Percentiles rank a stretch among this genome's conserved stretches.
Conservation (phyloP, 2,888 invertebrate genomes). For the Tipula unca region DNA sequence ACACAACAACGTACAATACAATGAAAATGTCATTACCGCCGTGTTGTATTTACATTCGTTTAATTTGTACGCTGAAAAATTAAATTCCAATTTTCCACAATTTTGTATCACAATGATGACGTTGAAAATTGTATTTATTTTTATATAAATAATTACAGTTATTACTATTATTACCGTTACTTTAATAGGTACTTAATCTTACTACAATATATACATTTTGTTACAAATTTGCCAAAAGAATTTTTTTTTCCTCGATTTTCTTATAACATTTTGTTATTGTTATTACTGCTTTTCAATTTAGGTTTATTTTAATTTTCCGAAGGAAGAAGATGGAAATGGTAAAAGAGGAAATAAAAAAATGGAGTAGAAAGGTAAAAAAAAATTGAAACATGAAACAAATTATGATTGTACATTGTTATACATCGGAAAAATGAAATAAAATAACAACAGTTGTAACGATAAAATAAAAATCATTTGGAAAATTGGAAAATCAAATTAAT, state of each 20-base stretch:
- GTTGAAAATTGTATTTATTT: not conserved
- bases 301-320: not conserved
- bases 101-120: not conserved
- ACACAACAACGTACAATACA: not conserved
- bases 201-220: not conserved
- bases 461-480: not conserved
- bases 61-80: not conserved
- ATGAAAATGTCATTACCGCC: not conserved
- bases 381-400: slow-evolving; percentile 4
- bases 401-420: not conserved
- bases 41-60: not conserved
- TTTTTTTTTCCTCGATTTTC: not conserved
- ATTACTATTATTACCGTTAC: not conserved
- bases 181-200: slow-evolving; percentile 14
- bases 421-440: not conserved
- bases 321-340: not conserved
- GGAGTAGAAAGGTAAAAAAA: not conserved
- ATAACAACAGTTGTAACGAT: not conserved
- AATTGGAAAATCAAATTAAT: not conserved
- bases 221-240: not conserved
- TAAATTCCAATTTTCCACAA: not conserved
- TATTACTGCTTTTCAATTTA: not conserved
- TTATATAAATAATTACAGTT: slow-evolving; percentile 8
- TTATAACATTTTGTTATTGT: not conserved
- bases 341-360: not conserved